These are phyloP conservation scores for Elachura formosa DNA, from an alignment of 2,113 vertebrate genomes.

Conservation along the genomic window DNA sequence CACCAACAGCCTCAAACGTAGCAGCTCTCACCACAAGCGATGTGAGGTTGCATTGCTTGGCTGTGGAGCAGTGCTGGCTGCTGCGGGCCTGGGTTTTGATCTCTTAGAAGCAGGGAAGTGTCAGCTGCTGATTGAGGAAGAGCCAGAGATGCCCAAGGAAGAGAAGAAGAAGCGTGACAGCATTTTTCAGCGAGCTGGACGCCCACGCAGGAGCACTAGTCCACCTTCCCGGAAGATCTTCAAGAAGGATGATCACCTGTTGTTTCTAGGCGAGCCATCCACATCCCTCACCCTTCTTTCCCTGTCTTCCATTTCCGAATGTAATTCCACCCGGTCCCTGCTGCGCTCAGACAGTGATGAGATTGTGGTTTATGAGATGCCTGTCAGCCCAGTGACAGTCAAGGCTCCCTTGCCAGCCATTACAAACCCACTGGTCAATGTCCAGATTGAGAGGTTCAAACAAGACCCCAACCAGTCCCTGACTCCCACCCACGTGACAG, in stretches of 20 bases:
- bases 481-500: slow-evolving; percentile 90
- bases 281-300: slow-evolving; percentile 87
- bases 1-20: slow-evolving; percentile 82
- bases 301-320: slow-evolving; percentile 92
- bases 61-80: slow-evolving; percentile 89
- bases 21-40: slow-evolving; percentile 77
- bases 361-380: slow-evolving; percentile 81
- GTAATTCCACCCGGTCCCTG: slow-evolving; percentile 93
- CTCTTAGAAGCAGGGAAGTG: slow-evolving; percentile 82
- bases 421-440: slow-evolving; percentile 88
- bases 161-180: slow-evolving; percentile 87
- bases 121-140: slow-evolving; percentile 71
- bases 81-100: slow-evolving; percentile 89
- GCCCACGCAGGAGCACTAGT: slow-evolving; percentile 82
- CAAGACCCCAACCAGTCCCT: slow-evolving; percentile 90
- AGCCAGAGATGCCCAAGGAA: slow-evolving; percentile 71
- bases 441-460: slow-evolving; percentile 92
- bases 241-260: slow-evolving; percentile 80
- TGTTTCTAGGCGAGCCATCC: slow-evolving; percentile 73
- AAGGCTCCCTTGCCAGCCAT: slow-evolving; percentile 67
- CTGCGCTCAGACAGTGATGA: slow-evolving; percentile 91
- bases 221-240: slow-evolving; percentile 87
- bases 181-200: slow-evolving; percentile 85
- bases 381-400: slow-evolving; percentile 72
- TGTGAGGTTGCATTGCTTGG: slow-evolving; percentile 88